phyloP scores from a whole-genome alignment of 2,888 invertebrate species.

The Notodonta ziczac region DNA sequence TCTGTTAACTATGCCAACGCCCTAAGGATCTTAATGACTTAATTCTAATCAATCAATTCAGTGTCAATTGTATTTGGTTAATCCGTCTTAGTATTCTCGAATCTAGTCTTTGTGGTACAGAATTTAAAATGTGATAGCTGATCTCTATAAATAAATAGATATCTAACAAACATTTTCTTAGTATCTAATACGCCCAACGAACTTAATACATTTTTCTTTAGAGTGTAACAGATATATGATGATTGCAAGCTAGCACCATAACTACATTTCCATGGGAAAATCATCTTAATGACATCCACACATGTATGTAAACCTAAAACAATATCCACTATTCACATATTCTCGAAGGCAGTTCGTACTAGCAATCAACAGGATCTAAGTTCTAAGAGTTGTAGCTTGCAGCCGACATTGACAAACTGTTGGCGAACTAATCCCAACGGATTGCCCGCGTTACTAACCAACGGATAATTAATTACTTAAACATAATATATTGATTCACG shows the following conservation, averaged over 20 bases:
- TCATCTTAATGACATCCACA: no score
- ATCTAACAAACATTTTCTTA: no score
- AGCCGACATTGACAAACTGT: constrained; percentile 61
- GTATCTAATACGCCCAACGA: no score
- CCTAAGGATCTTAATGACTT: not conserved
- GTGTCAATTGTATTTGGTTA: not conserved
- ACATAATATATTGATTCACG: constrained; percentile 47
- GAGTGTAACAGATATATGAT: no score
- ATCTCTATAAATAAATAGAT: no score
- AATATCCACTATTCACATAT: no score
- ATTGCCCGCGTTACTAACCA: constrained; percentile 34
- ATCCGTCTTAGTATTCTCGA: not conserved
- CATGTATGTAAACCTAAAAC: no score
- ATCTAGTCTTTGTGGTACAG: no score
- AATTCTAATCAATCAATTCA: not conserved
- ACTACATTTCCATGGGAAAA: no score
- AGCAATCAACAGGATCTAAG: constrained; percentile 42
- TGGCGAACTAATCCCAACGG: constrained; percentile 50
- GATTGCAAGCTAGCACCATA: no score
- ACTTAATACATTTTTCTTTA: no score
- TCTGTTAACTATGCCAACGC: not conserved
- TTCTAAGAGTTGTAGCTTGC: constrained; percentile 42
- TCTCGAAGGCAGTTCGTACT: constrained; percentile 23
- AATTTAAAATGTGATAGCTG: no score
- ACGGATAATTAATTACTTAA: constrained; percentile 53